Conservation (phyloP, 2,797 vertebrate genomes). For the Sparidentex hasta region DNA sequence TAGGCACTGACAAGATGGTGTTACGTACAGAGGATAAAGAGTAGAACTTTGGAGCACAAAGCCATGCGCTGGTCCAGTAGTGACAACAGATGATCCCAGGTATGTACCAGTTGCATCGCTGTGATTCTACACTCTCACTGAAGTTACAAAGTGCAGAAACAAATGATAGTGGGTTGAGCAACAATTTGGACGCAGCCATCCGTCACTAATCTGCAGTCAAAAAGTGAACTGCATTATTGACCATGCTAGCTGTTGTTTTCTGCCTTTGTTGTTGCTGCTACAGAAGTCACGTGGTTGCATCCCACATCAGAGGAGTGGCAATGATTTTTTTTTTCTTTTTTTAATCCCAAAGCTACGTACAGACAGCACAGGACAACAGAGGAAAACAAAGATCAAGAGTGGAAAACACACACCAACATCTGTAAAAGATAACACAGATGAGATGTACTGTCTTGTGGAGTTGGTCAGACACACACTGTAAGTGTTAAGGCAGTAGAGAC, state of each 20-base stretch:
- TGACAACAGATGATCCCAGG: background rate
- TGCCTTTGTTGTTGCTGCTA: constrained; percentile 1
- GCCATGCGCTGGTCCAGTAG: background rate
- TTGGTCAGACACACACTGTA: background rate
- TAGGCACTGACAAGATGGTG: background rate
- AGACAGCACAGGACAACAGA: background rate
- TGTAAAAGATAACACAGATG: background rate
- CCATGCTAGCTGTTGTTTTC: background rate
- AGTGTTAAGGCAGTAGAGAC: background rate
- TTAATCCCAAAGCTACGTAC: background rate
- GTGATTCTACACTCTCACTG: too few relatives aligned
- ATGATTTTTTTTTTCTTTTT: background rate
- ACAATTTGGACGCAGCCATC: background rate
- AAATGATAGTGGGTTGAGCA: background rate
- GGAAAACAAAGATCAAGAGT: background rate
- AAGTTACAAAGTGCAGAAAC: too few relatives aligned
- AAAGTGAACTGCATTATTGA: constrained; percentile 6
- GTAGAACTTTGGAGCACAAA: background rate
- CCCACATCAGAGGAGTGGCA: background rate
- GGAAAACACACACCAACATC: background rate
- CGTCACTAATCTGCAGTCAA: background rate
- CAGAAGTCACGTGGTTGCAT: background rate
- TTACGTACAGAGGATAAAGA: background rate
- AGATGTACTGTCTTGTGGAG: background rate
- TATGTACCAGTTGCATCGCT: too few relatives aligned